Base-by-base conservation (phyloP, 2,888 invertebrate species). In the Megalurothrips usitatus region DNA sequence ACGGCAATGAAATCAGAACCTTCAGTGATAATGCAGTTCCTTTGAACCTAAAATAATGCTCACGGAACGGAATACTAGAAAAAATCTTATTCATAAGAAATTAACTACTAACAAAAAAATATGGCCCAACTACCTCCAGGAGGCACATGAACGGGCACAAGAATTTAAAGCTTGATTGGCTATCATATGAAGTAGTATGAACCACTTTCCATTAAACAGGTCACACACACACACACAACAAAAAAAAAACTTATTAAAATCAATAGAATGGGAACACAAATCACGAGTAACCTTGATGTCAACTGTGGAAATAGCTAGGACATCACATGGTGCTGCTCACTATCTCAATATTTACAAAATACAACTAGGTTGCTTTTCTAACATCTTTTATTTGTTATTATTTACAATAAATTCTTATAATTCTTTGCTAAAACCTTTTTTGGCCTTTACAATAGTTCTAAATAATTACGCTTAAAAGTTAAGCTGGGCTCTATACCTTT, bases 401-500 rank as follows among this genome's bases (percentile, higher is more conserved):
- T 75, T 8, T 75, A 75, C 68, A 75, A 75, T 75, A 75, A 14
- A 58, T 43, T 43, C 58, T 58, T 75, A 75, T 26, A 75, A 75
- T 23, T 75, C 68, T 26, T 75, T 23, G 26, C 68, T 75, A 75
- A 26, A 75, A 23, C 68, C 68, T 26, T 75, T 52, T 26, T 75
- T 75, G 68, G 68, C 68, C 23, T 26, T 75, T 75, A 75, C 68
- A 75, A 75, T 75, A 75, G 26, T 75, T 26, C 26, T 26, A 75
- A n/a, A 58, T 26, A 23, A 75, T 75, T 23, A 26, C 26, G 23
- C 52, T 52, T 19, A 79, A 12, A 43, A 43, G 34, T 79, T 34
- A 79, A 34, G 49, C 47, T 43, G 79, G 43, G 34, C 79, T 79
- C 47, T 12, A 78, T 10, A 79, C 23, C 26, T 79, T 48, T 10